These are phyloP conservation scores for Drosophila bifasciata DNA, from an alignment of 1,140 invertebrate species.

Conservation along the genomic window DNA sequence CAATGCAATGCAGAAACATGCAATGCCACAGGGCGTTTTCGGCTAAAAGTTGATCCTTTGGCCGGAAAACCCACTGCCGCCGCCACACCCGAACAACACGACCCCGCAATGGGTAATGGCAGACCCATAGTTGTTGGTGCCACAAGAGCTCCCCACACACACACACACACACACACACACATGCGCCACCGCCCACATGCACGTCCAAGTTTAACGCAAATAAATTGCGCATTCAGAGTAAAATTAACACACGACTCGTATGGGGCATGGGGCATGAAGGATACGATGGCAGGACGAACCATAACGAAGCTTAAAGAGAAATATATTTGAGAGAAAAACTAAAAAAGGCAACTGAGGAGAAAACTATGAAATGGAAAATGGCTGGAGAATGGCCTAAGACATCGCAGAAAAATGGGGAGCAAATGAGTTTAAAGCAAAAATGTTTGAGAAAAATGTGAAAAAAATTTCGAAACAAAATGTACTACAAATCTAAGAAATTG, in stretches of 20 bases:
- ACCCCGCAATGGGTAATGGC: neutral
- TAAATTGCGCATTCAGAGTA: slow-evolving; percentile 79
- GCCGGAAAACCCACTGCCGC: neutral
- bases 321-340: slow-evolving; percentile 54
- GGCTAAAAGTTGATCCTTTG: slow-evolving; percentile 67
- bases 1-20: slow-evolving; percentile 52
- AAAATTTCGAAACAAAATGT: too few species aligned
- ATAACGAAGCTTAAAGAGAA: slow-evolving; percentile 70
- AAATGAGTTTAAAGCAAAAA: neutral
- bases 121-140: neutral
- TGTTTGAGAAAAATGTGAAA: too few species aligned
- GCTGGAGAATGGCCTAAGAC: too few species aligned
- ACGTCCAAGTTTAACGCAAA: slow-evolving; percentile 75
- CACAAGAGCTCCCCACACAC: slow-evolving; percentile 7
- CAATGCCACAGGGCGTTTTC: slow-evolving; percentile 40
- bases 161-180: slow-evolving; percentile 16
- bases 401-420: neutral
- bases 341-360: slow-evolving; percentile 23
- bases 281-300: slow-evolving; percentile 21
- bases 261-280: slow-evolving; percentile 1
- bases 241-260: slow-evolving; percentile 67
- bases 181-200: slow-evolving; percentile 23
- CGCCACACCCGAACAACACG: slow-evolving; percentile 17
- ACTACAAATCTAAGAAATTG: too few species aligned
- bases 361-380: neutral